Base-by-base conservation (phyloP, 2,113 vertebrate genomes). In the Amphilophus citrinellus region DNA sequence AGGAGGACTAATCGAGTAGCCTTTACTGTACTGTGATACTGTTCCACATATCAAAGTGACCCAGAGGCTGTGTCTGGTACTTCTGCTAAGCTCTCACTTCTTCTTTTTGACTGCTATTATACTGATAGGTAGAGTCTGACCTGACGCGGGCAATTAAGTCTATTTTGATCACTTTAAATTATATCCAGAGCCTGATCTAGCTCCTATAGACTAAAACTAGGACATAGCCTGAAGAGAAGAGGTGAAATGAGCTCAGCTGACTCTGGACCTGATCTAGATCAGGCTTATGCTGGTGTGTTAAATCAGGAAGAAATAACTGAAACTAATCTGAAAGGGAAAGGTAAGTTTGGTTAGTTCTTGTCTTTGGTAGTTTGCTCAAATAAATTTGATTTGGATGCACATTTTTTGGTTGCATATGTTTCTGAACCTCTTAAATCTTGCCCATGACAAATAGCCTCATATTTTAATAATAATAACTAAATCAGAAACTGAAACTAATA, bases 131-230 rank as follows among this genome's bases (percentile, higher is more conserved):
- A 66, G 15, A 63, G 75, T 42, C 24, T 85, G 22, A 76, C 17
- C n/a, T 57, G 35, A 56, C 83, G 39, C 9, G 30, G 53, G 73
- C n/a, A 59, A 27, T 63, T 10, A 22, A 75, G 30, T 85, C 61
- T 88, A 80, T 89, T 89, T 85, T 77, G 7, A 90, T 79, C 63
- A 47, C 35, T 42, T 47, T 35, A 65, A 80, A 76, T 88, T 75
- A 79, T 53, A 2, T 39, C 77, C 24, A 91, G 17, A 84, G 6
- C 53, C 2, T 9, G 32, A 83, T 63, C 30, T 15, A 44, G 22
- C 30, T 37, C 30, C 63, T 78, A 37, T 58, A 27, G 35, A 10
- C 50, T 1, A 30, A 76, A 87, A 82, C 6, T 65, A 85, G 83
- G 81, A 42, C 79, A 88, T 2, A 20, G 65, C 4, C 7, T 4